Evolutionary conservation across 2,888 invertebrate genomes (phyloP).

Genomic region (Morinoia aosen): DNA sequence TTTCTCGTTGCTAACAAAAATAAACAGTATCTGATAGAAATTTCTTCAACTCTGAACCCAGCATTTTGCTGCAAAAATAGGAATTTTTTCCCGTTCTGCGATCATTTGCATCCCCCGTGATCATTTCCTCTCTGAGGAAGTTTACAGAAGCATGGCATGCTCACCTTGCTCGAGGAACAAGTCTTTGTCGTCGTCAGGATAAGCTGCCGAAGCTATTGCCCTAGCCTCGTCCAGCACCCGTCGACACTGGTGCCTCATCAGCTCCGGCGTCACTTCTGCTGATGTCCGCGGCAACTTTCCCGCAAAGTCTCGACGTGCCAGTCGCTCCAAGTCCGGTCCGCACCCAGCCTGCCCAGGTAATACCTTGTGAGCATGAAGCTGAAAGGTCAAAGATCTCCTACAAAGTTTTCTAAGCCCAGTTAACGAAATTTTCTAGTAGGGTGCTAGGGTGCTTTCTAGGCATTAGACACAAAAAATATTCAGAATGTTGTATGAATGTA

Average conservation of each 20-base stretch:
- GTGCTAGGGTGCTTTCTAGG: too few species aligned
- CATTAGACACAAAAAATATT: too few species aligned
- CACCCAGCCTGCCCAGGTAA: neutral
- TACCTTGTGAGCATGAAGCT: neutral
- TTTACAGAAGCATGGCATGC: neutral
- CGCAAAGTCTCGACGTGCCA: neutral
- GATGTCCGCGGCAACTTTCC: neutral
- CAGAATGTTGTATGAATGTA: too few species aligned
- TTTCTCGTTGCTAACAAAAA: too few species aligned
- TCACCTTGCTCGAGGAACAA: conserved; percentile 62
- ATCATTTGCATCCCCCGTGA: too few species aligned
- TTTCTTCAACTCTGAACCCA: too few species aligned
- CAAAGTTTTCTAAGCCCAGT: too few species aligned
- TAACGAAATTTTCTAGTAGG: too few species aligned
- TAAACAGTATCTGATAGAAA: too few species aligned
- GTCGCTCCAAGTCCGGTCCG: neutral
- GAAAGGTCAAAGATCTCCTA: too few species aligned
- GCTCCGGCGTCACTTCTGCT: neutral
- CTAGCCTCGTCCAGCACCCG: conserved; percentile 54
- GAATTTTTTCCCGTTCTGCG: too few species aligned
- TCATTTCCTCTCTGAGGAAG: neutral
- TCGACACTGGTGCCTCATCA: conserved; percentile 13
- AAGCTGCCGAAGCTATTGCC: neutral
- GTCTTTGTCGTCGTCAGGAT: conserved; percentile 51
- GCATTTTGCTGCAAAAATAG: too few species aligned